A percentile compares a stretch with the other conserved stretches of the same genome.
phyloP scores from a whole-genome alignment of 2,113 vertebrate genomes.

The Spizaetus ornatus region DNA sequence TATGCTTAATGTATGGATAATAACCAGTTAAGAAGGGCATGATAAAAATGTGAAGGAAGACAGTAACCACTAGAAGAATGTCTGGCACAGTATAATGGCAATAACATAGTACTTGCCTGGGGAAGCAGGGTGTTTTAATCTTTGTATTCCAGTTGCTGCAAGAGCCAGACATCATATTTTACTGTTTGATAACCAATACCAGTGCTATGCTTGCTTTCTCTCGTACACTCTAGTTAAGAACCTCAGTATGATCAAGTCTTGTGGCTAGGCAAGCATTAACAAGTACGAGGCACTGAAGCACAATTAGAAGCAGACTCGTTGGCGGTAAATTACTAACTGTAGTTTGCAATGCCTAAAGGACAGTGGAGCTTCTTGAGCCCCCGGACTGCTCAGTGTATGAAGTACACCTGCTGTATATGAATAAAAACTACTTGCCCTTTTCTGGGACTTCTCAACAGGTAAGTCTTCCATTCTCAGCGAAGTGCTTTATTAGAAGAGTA shows the following conservation, averaged over 20 bases:
- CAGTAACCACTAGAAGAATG: not conserved
- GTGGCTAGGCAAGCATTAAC: not conserved
- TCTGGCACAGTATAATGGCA: not conserved
- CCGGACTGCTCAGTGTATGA: not conserved
- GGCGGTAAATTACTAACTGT: not conserved
- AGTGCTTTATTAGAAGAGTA: not conserved
- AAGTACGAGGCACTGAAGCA: not conserved
- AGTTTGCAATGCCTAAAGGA: not conserved
- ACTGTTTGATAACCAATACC: not conserved
- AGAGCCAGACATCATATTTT: not conserved
- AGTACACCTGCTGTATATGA: not conserved
- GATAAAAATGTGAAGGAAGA: not conserved
- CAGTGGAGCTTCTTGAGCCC: not conserved
- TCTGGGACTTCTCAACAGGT: not conserved
- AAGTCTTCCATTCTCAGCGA: not conserved
- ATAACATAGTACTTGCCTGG: not conserved
- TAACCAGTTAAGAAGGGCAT: not conserved
- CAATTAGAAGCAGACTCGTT: not conserved
- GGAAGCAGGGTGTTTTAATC: not conserved
- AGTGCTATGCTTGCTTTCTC: not conserved
- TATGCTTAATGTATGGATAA: not conserved
- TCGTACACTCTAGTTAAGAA: not conserved
- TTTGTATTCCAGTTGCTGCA: not conserved
- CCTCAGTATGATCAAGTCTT: not conserved
- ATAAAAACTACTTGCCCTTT: not conserved